Percentiles rank a stretch among this genome's conserved stretches.
These are phyloP conservation scores for Zaprionus vittiger DNA, from an alignment of 1,140 invertebrate species.

Conservation along the genomic window DNA sequence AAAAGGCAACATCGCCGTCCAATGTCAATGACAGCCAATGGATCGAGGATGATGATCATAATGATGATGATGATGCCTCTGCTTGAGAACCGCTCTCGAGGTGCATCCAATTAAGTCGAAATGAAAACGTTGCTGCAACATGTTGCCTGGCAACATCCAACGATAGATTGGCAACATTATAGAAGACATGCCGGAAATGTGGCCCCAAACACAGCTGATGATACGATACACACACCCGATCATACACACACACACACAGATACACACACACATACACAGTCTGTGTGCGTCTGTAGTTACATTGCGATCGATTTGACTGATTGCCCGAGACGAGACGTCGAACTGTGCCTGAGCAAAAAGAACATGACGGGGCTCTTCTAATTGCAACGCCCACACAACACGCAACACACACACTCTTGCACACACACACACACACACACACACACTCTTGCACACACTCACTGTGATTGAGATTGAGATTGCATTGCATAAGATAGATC, in stretches of 20 bases:
- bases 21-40: constrained; percentile 74
- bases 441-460: constrained; percentile 5
- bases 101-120: constrained; percentile 57
- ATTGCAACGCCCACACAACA: constrained; percentile 79
- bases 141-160: constrained; percentile 39
- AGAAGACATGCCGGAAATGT: constrained; percentile 69
- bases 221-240: constrained; percentile 15
- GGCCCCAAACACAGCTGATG: constrained; percentile 52
- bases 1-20: constrained; percentile 64
- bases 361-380: constrained; percentile 73
- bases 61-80: constrained; percentile 9
- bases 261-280: neutral
- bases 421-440: neutral
- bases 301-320: constrained; percentile 65
- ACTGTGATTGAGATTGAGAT: constrained; percentile 48
- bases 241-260: constrained; percentile 14
- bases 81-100: constrained; percentile 24
- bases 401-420: constrained; percentile 16
- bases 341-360: constrained; percentile 46
- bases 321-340: constrained; percentile 61
- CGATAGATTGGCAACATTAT: constrained; percentile 26
- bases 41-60: constrained; percentile 21
- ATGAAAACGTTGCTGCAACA: constrained; percentile 56
- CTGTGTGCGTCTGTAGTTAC: constrained; percentile 5
- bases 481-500: constrained; percentile 73